Evolutionary conservation across 92 coral and sea anemone species (phyloP), one percentile per base, ranked within the genome.

Genomic region (Epizoanthus rinbou): DNA sequence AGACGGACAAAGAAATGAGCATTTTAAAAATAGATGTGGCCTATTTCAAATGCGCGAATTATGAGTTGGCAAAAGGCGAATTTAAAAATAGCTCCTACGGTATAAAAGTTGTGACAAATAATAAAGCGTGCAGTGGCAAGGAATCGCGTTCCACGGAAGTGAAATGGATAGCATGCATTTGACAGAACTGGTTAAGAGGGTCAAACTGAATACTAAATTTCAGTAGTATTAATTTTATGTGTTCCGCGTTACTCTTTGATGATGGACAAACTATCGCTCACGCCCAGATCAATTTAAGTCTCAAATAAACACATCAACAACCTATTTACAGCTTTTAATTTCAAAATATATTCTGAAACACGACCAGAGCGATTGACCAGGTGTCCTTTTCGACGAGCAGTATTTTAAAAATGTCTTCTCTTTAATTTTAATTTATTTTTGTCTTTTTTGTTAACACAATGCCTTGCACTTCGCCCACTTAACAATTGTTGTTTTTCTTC

Each of bases 61-160:
- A n/a, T 24, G 69, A 41, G 22, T 25, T 3, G n/a, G 47, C 41
- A 67, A 57, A 57, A 50, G 39, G 69, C 56, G 62, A 0, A 60
- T 58, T 37, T n/a, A 62, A 60, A 78, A 78, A 62, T 60, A 62
- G 59, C 82, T 59, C 8, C 17, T 45, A 69, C 60, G 57, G 62
- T 16, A 62, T 39, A 78, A 8, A 41, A 7, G 43, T 19, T 22
- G 28, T 78, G 82, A 18, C 28, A 78, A 54, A 15, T 74, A 10
- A 19, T 37, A 35, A 35, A 47, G 53, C 15, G 8, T 50, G 54
- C 65, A 74, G 45, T 74, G 57, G 62, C 17, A 74, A 4, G 37
- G 23, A 74, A 78, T 78, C 82, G 62, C 82, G 82, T 78, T 23
- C 82, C 22, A 22, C 71, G 82, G 82, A 78, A 78, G 82, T 78